A percentile compares a stretch with the other conserved stretches of the same genome.
These are phyloP conservation scores for Lota lota DNA, from an alignment of 2,113 vertebrate species.

Conservation along the genomic window DNA sequence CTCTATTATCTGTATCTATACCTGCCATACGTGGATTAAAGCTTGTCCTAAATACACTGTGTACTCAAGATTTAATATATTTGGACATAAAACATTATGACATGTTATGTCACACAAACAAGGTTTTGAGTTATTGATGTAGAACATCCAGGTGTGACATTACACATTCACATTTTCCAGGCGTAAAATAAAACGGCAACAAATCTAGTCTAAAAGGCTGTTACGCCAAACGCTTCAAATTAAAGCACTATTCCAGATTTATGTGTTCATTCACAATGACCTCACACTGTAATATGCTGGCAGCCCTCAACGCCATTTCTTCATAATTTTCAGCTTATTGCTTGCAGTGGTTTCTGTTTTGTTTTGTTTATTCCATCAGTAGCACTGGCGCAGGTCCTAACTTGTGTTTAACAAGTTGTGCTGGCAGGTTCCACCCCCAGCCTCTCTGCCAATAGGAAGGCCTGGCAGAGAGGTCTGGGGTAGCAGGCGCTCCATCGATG, in stretches of 20 bases:
- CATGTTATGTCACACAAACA: not conserved
- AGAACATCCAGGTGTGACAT: no score
- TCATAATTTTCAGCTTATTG: constrained; percentile 11
- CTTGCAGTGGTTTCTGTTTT: not conserved
- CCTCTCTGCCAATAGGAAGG: constrained; percentile 16
- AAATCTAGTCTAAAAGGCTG: no score
- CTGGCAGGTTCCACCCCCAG: constrained; percentile 12
- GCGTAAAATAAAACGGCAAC: no score
- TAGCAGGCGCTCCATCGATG: constrained; percentile 14
- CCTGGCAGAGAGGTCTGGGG: constrained; percentile 3
- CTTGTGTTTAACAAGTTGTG: constrained; percentile 27
- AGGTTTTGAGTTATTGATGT: no score
- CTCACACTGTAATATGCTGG: constrained; percentile 16
- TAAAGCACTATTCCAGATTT: no score
- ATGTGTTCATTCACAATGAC: not conserved
- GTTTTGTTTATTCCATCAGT: not conserved
- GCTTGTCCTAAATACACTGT: no score
- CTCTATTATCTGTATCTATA: no score
- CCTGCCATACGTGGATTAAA: no score
- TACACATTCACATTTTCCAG: no score
- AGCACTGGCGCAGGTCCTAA: constrained; percentile 9
- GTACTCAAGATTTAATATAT: no score
- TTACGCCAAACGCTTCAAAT: no score
- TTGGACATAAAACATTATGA: no score
- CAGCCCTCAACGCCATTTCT: not conserved